Conservation (phyloP, 2,888 invertebrate species). For the Lasioglossum oenotherae region DNA sequence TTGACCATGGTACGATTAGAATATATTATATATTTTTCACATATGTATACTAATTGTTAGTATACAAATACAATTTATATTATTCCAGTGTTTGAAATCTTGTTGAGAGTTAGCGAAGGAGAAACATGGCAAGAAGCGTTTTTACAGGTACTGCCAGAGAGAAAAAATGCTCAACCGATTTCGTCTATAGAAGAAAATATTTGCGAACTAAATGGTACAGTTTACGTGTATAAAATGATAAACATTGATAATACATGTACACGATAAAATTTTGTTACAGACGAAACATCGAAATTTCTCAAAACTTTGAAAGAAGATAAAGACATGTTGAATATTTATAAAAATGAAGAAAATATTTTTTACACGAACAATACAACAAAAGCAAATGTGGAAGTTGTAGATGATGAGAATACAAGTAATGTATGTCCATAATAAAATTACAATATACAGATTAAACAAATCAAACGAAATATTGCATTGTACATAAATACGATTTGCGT, state of each 20-base stretch:
- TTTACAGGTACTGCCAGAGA: conserved; percentile 90
- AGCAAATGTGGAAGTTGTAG: conserved; percentile 23
- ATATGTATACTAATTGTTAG: conserved; percentile 18
- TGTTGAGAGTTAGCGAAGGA: conserved; percentile 91
- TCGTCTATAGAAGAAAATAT: conserved; percentile 43
- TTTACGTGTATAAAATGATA: neutral
- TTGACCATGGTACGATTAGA: conserved; percentile 93
- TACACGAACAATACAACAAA: neutral
- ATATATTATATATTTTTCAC: conserved; percentile 4
- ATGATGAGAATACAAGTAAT: conserved; percentile 15
- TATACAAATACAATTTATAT: conserved; percentile 35
- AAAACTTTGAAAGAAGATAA: conserved; percentile 45
- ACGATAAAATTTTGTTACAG: conserved; percentile 14
- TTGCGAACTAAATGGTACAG: neutral
- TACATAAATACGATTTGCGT: conserved; percentile 28
- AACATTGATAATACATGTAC: neutral
- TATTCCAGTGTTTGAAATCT: conserved; percentile 92
- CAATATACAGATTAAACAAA: conserved; percentile 20
- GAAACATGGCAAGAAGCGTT: conserved; percentile 92
- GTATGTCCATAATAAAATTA: conserved; percentile 42
- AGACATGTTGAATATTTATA: conserved; percentile 1
- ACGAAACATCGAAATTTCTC: conserved; percentile 83
- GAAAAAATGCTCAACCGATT: conserved; percentile 89
- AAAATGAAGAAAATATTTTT: conserved; percentile 13
- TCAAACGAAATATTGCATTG: conserved; percentile 34